Base-by-base conservation (phyloP, 2,797 vertebrate species). In the Crocidura indochinensis region DNA sequence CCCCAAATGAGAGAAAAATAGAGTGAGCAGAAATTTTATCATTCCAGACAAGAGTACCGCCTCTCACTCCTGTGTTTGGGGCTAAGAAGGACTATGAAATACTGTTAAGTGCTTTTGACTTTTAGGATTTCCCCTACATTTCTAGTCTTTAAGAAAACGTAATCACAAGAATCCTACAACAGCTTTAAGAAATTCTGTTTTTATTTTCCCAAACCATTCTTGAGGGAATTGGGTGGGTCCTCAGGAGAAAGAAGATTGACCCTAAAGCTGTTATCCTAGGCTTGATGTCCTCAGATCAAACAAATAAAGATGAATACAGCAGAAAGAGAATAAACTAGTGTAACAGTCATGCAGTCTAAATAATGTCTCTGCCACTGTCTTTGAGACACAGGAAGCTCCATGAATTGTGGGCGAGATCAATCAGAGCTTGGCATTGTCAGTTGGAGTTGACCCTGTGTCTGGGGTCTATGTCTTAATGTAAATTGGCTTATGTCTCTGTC, bases 401-500 rank as follows among this genome's bases (percentile, higher is more conserved):
- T 38, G 53, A 90, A 56, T 0, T 84, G 72, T 75, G 88, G 53
- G 64, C 72, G 72, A 74, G 24, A 87, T 94, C 94, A 93, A 91
- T 93, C 92, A 88, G 91, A 91, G 87, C 62, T 68, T 77, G 84
- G 90, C 84, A 68, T 93, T 76, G 94, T 96, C 77, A 93, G 91
- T 88, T 88, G 83, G 62, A 94, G 87, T 74, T 73, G 82, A 91
- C 91, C 31, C 0, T 90, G 44, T 81, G 92, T 95, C 97, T 97
- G 80, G 73, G 88, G 29, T 97, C 96, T 96, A 93, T 78, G 84
- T 97, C 95, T 97, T 97, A 95, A 95, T 93, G 93, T 96, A 97
- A 98, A 97, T 96, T 98, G 96, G 95, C 97, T 98, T 95, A 96
- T 96, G 92, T 95, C 93, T 92, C 22, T 92, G 91, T 91, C 96